Evolutionary conservation across 1,140 invertebrate species (phyloP).

Genomic region (Anastrepha ludens): DNA sequence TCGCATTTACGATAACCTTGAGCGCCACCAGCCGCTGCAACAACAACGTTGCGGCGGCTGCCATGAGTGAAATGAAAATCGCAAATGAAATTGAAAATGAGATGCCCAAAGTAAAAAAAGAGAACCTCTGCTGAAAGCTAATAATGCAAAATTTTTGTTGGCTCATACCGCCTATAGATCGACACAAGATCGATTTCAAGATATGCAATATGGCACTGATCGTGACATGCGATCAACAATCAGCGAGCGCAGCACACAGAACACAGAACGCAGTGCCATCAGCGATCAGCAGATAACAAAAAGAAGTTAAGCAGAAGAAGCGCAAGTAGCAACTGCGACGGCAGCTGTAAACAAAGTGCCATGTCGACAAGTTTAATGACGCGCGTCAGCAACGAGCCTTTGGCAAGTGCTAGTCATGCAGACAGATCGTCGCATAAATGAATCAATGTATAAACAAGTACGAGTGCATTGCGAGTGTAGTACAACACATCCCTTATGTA

Average conservation of each 20-base stretch:
- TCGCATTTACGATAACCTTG: conserved; percentile 14
- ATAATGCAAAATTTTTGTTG: neutral
- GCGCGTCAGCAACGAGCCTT: neutral
- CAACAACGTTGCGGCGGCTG: neutral
- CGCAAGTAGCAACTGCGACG: neutral
- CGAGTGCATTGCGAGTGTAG: too few relatives aligned
- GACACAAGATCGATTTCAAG: conserved; percentile 27
- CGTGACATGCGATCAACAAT: conserved; percentile 20
- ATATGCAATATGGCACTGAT: conserved; percentile 47
- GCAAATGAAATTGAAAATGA: conserved; percentile 49
- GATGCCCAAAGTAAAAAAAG: neutral
- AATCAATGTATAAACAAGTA: neutral
- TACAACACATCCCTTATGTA: neutral
- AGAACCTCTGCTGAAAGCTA: neutral
- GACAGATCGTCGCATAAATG: neutral
- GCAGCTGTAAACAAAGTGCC: neutral
- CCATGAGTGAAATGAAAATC: conserved; percentile 42
- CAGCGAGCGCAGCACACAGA: conserved; percentile 3
- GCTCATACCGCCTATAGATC: neutral
- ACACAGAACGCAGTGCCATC: neutral
- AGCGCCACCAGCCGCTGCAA: neutral
- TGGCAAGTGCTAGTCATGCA: neutral
- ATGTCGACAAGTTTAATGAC: conserved; percentile 40
- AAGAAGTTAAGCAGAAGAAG: too few relatives aligned
- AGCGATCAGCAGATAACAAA: neutral